phyloP scores from a whole-genome alignment of 1,140 invertebrate genomes.

The Daktulosphaira vitifoliae region DNA sequence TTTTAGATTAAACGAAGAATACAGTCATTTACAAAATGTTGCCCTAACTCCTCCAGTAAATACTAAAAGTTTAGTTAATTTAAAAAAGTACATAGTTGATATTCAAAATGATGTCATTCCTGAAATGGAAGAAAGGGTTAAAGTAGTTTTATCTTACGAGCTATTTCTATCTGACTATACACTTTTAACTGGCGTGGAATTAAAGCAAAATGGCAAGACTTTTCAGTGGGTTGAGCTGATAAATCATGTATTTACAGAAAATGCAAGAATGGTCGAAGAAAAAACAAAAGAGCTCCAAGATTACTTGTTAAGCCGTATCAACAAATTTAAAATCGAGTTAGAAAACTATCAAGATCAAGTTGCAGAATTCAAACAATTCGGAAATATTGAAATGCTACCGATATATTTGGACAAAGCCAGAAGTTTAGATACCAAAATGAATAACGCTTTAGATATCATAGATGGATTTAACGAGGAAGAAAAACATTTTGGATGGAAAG shows the following conservation, averaged over 20 bases:
- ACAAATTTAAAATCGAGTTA: constrained; percentile 70
- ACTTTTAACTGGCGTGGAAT: constrained; percentile 65
- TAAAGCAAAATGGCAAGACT: constrained; percentile 75
- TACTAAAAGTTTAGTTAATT: constrained; percentile 74
- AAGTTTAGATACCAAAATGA: constrained; percentile 59
- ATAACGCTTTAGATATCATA: constrained; percentile 66
- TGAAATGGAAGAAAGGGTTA: constrained; percentile 66
- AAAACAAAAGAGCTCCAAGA: constrained; percentile 84
- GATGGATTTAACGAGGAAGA: constrained; percentile 90
- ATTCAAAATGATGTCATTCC: constrained; percentile 61
- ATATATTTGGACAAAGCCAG: constrained; percentile 76
- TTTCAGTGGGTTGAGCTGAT: constrained; percentile 76
- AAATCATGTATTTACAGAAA: constrained; percentile 69
- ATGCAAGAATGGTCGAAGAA: constrained; percentile 64
- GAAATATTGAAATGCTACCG: constrained; percentile 74
- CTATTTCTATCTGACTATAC: constrained; percentile 73
- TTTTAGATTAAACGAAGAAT: constrained; percentile 72
- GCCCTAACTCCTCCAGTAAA: constrained; percentile 68
- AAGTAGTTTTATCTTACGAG: constrained; percentile 51
- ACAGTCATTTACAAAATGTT: constrained; percentile 68
- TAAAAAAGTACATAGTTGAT: constrained; percentile 66
- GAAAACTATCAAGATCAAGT: constrained; percentile 69
- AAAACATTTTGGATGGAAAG: constrained; percentile 76
- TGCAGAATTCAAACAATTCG: constrained; percentile 79
- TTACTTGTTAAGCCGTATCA: constrained; percentile 53